These are phyloP conservation scores for Adineta ricciae DNA, from an alignment of 2,888 invertebrate genomes.

Conservation along the genomic window DNA sequence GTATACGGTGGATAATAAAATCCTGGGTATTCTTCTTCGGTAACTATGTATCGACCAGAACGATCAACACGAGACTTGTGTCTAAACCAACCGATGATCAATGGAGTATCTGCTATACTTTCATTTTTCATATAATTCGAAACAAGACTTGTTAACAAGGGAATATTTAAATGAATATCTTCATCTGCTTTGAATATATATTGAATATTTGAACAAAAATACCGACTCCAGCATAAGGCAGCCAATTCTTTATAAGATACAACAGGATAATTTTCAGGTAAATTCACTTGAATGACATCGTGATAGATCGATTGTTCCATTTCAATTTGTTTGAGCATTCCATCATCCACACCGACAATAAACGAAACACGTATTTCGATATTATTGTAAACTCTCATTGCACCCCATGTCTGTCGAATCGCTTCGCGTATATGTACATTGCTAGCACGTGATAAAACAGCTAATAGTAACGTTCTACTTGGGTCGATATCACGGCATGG, in stretches of 20 bases:
- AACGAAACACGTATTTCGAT: neutral
- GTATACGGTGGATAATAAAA: constrained; percentile 20
- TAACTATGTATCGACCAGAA: neutral
- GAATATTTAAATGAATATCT: constrained; percentile 20
- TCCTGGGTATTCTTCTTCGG: neutral
- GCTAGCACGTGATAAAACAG: neutral
- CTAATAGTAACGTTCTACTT: neutral
- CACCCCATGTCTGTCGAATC: constrained; percentile 1
- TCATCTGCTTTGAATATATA: constrained; percentile 13
- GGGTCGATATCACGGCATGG: neutral
- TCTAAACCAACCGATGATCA: neutral
- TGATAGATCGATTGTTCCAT: neutral
- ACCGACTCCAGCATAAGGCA: neutral
- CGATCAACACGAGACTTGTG: neutral
- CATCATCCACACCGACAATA: neutral
- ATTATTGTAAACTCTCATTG: neutral
- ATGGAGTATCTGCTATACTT: neutral
- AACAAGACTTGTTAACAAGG: neutral
- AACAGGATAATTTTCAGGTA: constrained; percentile 14
- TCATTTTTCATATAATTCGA: neutral
- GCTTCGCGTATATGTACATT: constrained; percentile 16
- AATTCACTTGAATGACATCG: neutral
- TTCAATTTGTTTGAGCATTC: neutral
- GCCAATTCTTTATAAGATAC: constrained; percentile 15
- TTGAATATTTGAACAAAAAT: neutral